These are phyloP conservation scores for Melanaphis sacchari DNA, from an alignment of 1,140 invertebrate genomes.

Conservation along the genomic window DNA sequence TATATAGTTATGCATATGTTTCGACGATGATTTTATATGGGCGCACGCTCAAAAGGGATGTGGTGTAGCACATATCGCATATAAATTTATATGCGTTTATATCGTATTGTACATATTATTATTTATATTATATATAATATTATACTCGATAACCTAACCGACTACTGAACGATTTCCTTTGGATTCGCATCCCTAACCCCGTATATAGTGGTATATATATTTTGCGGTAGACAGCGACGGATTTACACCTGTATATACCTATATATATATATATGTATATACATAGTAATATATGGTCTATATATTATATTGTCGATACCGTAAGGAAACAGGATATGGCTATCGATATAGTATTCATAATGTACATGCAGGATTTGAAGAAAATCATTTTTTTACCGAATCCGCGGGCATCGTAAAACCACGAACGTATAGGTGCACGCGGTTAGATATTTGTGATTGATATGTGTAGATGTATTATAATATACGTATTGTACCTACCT, in stretches of 20 bases:
- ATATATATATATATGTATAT: background rate
- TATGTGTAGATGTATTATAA: background rate
- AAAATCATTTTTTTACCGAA: background rate
- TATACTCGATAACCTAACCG: too few species aligned
- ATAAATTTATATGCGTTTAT: background rate
- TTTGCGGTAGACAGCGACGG: background rate
- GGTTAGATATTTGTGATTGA: background rate
- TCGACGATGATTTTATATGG: background rate
- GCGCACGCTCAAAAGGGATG: background rate
- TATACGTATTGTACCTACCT: too few species aligned
- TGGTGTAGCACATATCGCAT: background rate
- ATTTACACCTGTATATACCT: background rate
- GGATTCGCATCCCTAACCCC: background rate
- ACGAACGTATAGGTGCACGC: background rate
- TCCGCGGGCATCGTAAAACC: conserved; percentile 7
- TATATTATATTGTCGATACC: background rate
- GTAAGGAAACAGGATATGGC: background rate
- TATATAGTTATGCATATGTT: too few species aligned
- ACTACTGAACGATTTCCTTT: background rate
- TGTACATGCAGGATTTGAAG: background rate
- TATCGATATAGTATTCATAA: background rate
- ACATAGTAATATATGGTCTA: background rate
- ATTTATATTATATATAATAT: too few species aligned
- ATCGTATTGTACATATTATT: background rate
- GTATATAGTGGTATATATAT: background rate